These are phyloP conservation scores for Drosophila atripex DNA, from an alignment of 2,888 invertebrate species.

Conservation along the genomic window DNA sequence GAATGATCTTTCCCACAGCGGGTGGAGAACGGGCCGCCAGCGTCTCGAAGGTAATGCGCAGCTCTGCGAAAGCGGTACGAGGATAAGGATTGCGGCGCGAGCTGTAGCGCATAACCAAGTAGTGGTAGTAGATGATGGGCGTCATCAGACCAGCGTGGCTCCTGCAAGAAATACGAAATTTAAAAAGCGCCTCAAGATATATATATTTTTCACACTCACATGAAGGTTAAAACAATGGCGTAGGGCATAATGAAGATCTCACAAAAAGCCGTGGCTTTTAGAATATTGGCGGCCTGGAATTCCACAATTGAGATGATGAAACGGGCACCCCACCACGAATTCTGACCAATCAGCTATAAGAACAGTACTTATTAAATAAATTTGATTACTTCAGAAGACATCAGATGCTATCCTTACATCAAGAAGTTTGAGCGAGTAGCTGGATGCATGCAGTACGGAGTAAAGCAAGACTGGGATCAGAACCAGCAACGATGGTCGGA, in stretches of 20 bases:
- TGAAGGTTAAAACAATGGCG: slow-evolving; percentile 90
- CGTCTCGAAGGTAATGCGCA: slow-evolving; percentile 89
- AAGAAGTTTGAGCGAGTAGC: slow-evolving; percentile 94
- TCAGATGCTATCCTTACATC: slow-evolving; percentile 92
- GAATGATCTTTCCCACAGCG: slow-evolving; percentile 86
- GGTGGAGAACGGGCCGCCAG: slow-evolving; percentile 90
- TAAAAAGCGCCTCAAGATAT: background rate
- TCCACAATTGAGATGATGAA: slow-evolving; percentile 94
- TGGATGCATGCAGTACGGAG: slow-evolving; percentile 95
- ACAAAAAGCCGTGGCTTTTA: slow-evolving; percentile 94
- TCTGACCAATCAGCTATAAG: slow-evolving; percentile 94
- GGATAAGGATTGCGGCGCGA: slow-evolving; percentile 98
- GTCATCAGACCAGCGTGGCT: slow-evolving; percentile 95
- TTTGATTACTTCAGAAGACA: background rate
- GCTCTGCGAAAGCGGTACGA: slow-evolving; percentile 95
- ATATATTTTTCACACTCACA: slow-evolving; percentile 87
- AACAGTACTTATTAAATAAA: background rate
- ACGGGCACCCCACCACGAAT: slow-evolving; percentile 94
- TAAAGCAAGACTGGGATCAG: slow-evolving; percentile 96
- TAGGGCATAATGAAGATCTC: slow-evolving; percentile 97
- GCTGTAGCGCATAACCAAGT: slow-evolving; percentile 94
- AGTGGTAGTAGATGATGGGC: slow-evolving; percentile 98
- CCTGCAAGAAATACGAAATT: slow-evolving; percentile 84
- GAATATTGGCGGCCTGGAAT: slow-evolving; percentile 94
- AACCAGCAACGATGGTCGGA: slow-evolving; percentile 94